A percentile compares a stretch with the other conserved stretches of the same genome.
Evolutionary conservation across 2,888 invertebrate species (phyloP).

Genomic region (Drosophila stalkeri): DNA sequence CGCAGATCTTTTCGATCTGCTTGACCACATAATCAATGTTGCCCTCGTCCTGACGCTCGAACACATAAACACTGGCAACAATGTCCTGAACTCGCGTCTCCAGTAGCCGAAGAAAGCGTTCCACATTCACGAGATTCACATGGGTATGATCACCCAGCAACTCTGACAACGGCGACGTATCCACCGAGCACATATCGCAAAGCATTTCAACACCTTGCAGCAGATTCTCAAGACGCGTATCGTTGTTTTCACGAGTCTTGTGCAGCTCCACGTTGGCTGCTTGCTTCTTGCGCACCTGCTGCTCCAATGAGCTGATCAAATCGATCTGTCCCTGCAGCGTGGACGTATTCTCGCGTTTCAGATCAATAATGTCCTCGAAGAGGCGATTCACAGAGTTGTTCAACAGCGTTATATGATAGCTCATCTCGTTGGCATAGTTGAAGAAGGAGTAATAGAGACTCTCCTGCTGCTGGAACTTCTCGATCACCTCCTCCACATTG

Average conservation of each 20-base stretch:
- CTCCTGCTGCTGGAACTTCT: constrained; percentile 84
- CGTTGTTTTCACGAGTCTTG: constrained; percentile 59
- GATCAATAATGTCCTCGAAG: constrained; percentile 75
- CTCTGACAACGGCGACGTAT: constrained; percentile 86
- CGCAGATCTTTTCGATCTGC: constrained; percentile 79
- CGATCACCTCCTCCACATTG: constrained; percentile 79
- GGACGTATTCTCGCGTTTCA: constrained; percentile 71
- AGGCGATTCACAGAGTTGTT: constrained; percentile 82
- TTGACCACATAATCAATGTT: constrained; percentile 76
- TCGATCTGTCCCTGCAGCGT: constrained; percentile 74
- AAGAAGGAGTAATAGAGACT: constrained; percentile 84
- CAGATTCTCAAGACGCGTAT: constrained; percentile 70
- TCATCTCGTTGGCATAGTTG: constrained; percentile 84
- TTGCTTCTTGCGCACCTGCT: constrained; percentile 65
- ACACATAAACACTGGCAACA: constrained; percentile 86
- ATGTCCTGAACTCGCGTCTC: constrained; percentile 86
- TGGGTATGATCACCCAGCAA: constrained; percentile 87
- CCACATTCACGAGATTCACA: constrained; percentile 87
- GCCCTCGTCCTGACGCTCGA: constrained; percentile 72
- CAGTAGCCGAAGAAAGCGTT: constrained; percentile 86
- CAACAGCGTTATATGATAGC: constrained; percentile 83
- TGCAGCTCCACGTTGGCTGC: constrained; percentile 61
- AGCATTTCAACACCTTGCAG: constrained; percentile 78
- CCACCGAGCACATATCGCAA: constrained; percentile 86
- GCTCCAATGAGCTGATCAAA: constrained; percentile 68